Evolutionary conservation across 2,888 invertebrate species (phyloP), one percentile per base, ranked within the genome.

Genomic region (Drymonia ruficornis): DNA sequence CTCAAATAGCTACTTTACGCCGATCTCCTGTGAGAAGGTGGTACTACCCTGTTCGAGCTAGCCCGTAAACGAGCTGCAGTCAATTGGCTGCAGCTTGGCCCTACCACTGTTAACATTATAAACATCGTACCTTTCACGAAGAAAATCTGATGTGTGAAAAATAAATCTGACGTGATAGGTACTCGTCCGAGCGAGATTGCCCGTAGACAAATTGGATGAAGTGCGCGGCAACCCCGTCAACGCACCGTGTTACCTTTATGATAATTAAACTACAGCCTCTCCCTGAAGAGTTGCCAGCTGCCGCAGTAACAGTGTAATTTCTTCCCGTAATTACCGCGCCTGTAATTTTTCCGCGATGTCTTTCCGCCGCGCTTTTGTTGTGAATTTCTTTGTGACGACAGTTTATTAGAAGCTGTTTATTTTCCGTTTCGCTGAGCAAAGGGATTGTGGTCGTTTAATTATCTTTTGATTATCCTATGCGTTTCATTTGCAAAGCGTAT

Each of bases 191-290:
- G 23, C n/a, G 29, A 50, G 43, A n/a, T 36, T n/a, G n/a, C 9
- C 36, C 36, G 36, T 36, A n/a, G 36, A n/a, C 36, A 36, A n/a
- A n/a, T 36, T 3, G 29, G 15, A 16, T 16, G 31, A 29, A n/a
- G n/a, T 49, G 18, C 12, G 40, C 12, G 9, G 11, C 23, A 15
- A 44, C 38, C 50, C 36, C 15, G 23, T 23, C 23, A 23, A 23
- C 7, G 23, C 6, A 23, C n/a, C 23, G 15, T 29, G 49, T 47
- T 48, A 15, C 38, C 40, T 15, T 45, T 29, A 38, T 44, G 49
- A 49, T 53, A 56, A 56, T 53, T 55, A 59, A 49, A 53, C 52
- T 54, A 19, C 40, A 18, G 31, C 23, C 38, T 45, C 45, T 19
- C n/a, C 36, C 38, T 28, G 34, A 9, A 34, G 19, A 16, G 38